These are phyloP conservation scores for Cephalopterus ornatus DNA, from an alignment of 2,113 vertebrate species.

Conservation along the genomic window DNA sequence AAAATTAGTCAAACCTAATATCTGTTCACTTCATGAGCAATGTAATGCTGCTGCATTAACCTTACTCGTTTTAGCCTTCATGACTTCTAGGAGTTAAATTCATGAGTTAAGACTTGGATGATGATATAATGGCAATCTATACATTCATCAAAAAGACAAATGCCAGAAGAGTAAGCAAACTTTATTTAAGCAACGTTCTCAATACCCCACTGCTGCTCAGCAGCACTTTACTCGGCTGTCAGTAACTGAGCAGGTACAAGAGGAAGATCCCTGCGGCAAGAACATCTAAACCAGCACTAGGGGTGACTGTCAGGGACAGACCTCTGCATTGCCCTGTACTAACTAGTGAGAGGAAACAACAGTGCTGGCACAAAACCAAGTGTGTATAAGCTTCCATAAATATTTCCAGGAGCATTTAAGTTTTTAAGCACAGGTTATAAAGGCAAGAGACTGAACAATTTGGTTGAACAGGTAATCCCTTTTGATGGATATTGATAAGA, in stretches of 20 bases:
- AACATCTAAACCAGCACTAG: not conserved
- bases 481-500: not conserved
- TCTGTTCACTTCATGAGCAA: not conserved
- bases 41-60: not conserved
- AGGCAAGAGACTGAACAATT: not conserved
- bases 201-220: not conserved
- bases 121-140: not conserved
- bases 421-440: not conserved
- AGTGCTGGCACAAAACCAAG: not conserved
- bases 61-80: not conserved
- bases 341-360: not conserved
- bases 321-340: not conserved
- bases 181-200: not conserved
- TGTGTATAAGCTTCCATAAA: not conserved
- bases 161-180: not conserved
- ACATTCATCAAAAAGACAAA: not conserved
- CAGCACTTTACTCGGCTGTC: not conserved
- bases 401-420: not conserved
- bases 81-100: not conserved
- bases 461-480: not conserved
- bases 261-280: not conserved
- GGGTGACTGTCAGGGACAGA: not conserved
- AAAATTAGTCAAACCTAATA: not conserved
- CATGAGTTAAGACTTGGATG: not conserved
- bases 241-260: not conserved